phyloP scores from a whole-genome alignment of 2,888 invertebrate species.

The Amphiduros pacificus region DNA sequence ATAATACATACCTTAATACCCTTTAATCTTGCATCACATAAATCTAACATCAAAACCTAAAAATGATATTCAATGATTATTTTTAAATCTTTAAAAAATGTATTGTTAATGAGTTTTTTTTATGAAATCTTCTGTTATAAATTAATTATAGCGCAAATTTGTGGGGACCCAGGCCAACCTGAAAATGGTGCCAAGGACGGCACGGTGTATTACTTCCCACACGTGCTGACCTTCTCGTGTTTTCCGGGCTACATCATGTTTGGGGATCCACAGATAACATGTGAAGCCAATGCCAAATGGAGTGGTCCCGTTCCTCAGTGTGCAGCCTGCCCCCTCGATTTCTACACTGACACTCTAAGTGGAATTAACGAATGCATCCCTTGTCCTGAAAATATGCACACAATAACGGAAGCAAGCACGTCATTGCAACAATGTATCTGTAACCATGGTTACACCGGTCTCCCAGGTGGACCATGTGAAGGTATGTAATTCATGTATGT shows the following conservation, averaged over 20 bases:
- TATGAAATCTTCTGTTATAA: background rate
- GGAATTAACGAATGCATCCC: background rate
- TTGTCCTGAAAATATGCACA: constrained; percentile 3
- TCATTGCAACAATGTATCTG: background rate
- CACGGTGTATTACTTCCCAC: background rate
- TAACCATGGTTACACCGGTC: background rate
- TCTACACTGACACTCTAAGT: background rate
- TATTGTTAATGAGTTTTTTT: no score
- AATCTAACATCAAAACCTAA: no score
- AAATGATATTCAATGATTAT: no score
- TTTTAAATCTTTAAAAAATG: no score
- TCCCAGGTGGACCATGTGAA: constrained; percentile 2
- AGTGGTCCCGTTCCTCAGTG: background rate
- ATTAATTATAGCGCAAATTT: background rate
- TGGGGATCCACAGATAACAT: background rate
- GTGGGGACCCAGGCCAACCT: background rate
- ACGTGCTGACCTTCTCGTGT: background rate
- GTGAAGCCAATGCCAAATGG: background rate
- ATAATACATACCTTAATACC: background rate
- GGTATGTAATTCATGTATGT: background rate
- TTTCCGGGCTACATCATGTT: background rate
- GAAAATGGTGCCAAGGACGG: constrained; percentile 9
- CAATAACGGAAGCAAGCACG: background rate
- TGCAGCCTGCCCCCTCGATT: background rate
- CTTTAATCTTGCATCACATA: no score